These are phyloP conservation scores for Graptemys geographica DNA, from an alignment of 2,797 vertebrate species.

Conservation along the genomic window DNA sequence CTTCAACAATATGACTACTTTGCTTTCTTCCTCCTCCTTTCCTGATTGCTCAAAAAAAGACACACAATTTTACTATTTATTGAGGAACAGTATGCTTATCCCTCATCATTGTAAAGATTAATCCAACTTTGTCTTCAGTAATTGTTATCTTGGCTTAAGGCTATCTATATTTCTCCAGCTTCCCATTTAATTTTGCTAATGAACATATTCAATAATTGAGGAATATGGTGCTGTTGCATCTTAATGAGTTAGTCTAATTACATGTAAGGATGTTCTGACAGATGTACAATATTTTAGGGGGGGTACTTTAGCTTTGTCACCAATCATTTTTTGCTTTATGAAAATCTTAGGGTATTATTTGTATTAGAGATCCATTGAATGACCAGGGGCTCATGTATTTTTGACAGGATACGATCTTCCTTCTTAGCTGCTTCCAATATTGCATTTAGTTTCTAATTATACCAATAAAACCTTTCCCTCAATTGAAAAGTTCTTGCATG, in stretches of 20 bases:
- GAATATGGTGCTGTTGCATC: not conserved
- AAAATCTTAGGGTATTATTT: not conserved
- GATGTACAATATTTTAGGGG: not conserved
- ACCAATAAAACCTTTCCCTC: not conserved
- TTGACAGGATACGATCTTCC: not conserved
- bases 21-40: not conserved
- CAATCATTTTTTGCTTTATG: not conserved
- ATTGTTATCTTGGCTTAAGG: too few species aligned
- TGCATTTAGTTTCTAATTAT: not conserved
- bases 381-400: not conserved
- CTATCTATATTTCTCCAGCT: too few species aligned
- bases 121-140: too few species aligned
- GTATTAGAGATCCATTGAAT: not conserved
- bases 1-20: not conserved
- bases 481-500: not conserved
- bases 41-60: not conserved
- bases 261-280: not conserved
- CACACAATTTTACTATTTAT: not conserved
- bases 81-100: too few species aligned
- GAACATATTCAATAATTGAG: too few species aligned
- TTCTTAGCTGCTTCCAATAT: not conserved
- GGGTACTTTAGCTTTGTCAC: not conserved
- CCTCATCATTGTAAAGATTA: too few species aligned
- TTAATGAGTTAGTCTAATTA: not conserved
- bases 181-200: too few species aligned